These are phyloP conservation scores for Endomychus coccineus DNA, from an alignment of 2,888 invertebrate genomes.

Conservation along the genomic window DNA sequence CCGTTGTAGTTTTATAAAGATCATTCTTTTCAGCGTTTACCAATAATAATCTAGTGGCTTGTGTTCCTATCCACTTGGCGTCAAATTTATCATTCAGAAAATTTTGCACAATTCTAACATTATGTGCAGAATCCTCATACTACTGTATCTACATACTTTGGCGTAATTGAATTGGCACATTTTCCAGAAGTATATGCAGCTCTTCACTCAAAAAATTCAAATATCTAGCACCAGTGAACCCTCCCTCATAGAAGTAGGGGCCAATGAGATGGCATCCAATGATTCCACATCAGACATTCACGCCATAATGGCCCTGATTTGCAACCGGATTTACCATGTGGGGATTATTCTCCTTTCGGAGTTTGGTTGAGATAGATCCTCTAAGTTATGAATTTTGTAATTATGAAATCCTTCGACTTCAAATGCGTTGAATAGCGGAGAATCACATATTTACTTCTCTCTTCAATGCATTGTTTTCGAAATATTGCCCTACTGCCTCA, in stretches of 20 bases:
- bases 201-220: neutral
- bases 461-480: neutral
- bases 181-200: neutral
- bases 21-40: too few species aligned
- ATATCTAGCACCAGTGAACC: neutral
- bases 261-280: neutral
- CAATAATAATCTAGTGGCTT: too few species aligned
- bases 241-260: neutral
- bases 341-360: neutral
- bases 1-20: too few species aligned
- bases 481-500: neutral
- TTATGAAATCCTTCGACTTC: neutral
- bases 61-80: too few species aligned
- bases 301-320: conserved; percentile 1
- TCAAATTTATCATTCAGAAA: too few species aligned
- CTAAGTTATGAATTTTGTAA: neutral
- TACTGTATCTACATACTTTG: neutral
- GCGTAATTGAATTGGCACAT: neutral
- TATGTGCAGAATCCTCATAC: neutral
- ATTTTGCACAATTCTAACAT: too few species aligned
- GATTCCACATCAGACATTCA: conserved; percentile 1
- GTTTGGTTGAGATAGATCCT: neutral
- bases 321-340: neutral
- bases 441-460: neutral
- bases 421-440: neutral